phyloP scores from a whole-genome alignment of 2,888 invertebrate species.

The Antheraea assamensis region DNA sequence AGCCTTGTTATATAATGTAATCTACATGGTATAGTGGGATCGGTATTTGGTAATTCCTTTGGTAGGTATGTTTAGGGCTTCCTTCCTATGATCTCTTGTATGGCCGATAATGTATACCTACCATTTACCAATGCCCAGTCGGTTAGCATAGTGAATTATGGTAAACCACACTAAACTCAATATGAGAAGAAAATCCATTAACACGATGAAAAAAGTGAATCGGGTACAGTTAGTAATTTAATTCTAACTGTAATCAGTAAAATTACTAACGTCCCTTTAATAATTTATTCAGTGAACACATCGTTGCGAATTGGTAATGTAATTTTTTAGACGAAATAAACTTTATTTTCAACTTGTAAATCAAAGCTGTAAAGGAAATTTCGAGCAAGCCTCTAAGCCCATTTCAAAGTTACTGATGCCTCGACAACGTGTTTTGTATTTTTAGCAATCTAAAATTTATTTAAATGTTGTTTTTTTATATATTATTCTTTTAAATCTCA shows the following conservation, averaged over 20 bases:
- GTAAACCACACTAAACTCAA: background rate
- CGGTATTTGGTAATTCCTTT: background rate
- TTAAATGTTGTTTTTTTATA: background rate
- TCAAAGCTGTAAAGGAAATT: slow-evolving; percentile 31
- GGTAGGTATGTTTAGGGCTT: background rate
- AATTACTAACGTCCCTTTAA: background rate
- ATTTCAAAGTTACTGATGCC: slow-evolving; percentile 31
- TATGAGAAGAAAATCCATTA: background rate
- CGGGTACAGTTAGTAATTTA: too few relatives aligned
- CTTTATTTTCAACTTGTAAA: slow-evolving; percentile 34
- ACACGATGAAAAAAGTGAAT: background rate
- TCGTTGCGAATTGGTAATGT: slow-evolving; percentile 20
- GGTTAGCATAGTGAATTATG: background rate
- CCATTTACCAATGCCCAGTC: background rate
- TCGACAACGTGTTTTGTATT: slow-evolving; percentile 25
- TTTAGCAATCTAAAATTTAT: slow-evolving; percentile 12
- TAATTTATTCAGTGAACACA: background rate
- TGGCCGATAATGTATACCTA: background rate
- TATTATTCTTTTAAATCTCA: background rate
- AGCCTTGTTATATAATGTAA: background rate
- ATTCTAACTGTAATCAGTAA: background rate
- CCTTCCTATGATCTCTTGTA: too few relatives aligned
- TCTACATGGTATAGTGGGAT: background rate
- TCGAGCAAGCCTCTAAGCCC: slow-evolving; percentile 30
- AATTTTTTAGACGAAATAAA: slow-evolving; percentile 29